Evolutionary conservation across 2,888 invertebrate genomes (phyloP).

Genomic region (Synergus itoensis): DNA sequence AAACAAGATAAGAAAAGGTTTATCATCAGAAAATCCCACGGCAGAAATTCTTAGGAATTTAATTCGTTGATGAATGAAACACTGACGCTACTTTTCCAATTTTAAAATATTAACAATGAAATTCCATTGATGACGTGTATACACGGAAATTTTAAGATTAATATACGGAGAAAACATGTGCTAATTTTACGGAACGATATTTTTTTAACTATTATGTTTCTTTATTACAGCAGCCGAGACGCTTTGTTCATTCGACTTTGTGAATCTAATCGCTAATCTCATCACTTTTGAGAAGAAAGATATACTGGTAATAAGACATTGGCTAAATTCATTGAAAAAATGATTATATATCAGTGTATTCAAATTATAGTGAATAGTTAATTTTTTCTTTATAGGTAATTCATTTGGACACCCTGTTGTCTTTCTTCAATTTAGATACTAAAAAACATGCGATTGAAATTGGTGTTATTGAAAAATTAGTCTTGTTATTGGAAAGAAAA

Average conservation of each 20-base stretch:
- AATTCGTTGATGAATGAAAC: too few species aligned
- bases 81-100: too few species aligned
- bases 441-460: slow-evolving; percentile 73
- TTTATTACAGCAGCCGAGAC: slow-evolving; percentile 72
- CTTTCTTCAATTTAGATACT: slow-evolving; percentile 73
- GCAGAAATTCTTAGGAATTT: not conserved
- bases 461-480: slow-evolving; percentile 72
- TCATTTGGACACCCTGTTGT: slow-evolving; percentile 73
- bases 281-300: slow-evolving; percentile 68
- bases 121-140: not conserved
- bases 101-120: not conserved
- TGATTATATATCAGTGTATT: not conserved
- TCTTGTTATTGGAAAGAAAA: slow-evolving; percentile 65
- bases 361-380: not conserved
- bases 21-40: not conserved
- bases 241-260: slow-evolving; percentile 72
- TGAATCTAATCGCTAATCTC: slow-evolving; percentile 70
- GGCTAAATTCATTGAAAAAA: not conserved
- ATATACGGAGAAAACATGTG: not conserved
- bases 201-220: slow-evolving; percentile 3
- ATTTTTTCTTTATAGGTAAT: slow-evolving; percentile 56
- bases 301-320: slow-evolving; percentile 61
- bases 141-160: slow-evolving; percentile 8
- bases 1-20: slow-evolving; percentile 9
- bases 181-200: not conserved